Base-by-base conservation (phyloP, 2,113 vertebrate species). In the Numenius arquata region DNA sequence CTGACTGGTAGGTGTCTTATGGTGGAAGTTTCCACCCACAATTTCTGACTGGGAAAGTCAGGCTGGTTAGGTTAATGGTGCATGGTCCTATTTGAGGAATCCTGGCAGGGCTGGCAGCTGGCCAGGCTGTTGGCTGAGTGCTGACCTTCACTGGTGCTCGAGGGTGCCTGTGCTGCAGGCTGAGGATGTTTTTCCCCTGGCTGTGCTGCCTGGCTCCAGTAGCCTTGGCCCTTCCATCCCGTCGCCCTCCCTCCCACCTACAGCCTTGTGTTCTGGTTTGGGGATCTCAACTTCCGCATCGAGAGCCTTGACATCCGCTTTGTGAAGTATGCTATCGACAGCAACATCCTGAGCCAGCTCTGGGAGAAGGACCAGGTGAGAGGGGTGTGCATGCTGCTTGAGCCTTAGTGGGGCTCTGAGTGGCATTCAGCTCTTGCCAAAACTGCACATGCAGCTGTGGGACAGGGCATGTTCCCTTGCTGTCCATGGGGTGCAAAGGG, bases 321-420 rank as follows among this genome's bases (percentile, higher is more conserved):
- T 84, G 99, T 99, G 97, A 99, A 99, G 97, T 98, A 99, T 11
- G 99, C 99, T 89, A 99, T 99, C 1, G 99, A 99, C 95, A 99
- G 98, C 96, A 98, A 98, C 85, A 99, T 99, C 89, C 97, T 99
- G 56, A 98, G 98, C 89, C 97, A 99, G 83, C 99, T 99, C 90
- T 99, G 99, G 99, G 99, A 99, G 95, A 99, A 99, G 95, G 99
- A 99, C 97, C 99, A 99, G 99, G 99, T 99, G 96, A 97, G 97
- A 77, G 12, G 61, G 20, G 7, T 4, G 38, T 11, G 29, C 4
- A 2, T 30, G 36, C 27, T 66, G 45, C 50, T 4, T 4, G 12
- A 36, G n/a, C 45, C 23, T 78, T 0, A 5, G 17, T 6, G 4
- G 8, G 61, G 32, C 26, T 18, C 25, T 0, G 5, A 6, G 27